These are phyloP conservation scores for Onychomys leucogaster DNA, from an alignment of 2,797 vertebrate genomes.

Conservation along the genomic window DNA sequence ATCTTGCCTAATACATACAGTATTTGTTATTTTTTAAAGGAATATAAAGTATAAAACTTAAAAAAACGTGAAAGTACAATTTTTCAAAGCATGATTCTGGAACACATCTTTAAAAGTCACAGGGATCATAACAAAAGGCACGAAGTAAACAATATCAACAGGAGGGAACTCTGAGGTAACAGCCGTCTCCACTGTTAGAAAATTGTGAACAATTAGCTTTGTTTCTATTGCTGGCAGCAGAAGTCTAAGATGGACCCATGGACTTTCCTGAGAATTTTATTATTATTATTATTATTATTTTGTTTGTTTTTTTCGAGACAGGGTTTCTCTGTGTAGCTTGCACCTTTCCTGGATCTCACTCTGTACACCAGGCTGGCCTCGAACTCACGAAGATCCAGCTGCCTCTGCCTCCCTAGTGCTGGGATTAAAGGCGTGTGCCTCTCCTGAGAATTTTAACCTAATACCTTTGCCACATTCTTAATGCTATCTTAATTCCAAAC, in stretches of 20 bases:
- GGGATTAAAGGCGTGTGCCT: too few species aligned
- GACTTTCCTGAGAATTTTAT: slow-evolving; percentile 64
- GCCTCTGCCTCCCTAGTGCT: too few species aligned
- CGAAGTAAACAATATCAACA: slow-evolving; percentile 48
- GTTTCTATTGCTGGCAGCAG: slow-evolving; percentile 20
- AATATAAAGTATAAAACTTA: slow-evolving; percentile 80
- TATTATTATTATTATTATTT: too few species aligned
- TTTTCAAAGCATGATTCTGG: slow-evolving; percentile 69
- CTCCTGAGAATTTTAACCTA: slow-evolving; percentile 39
- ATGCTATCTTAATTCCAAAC: slow-evolving; percentile 46
- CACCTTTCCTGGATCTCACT: too few species aligned
- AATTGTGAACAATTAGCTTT: neutral
- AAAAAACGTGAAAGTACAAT: slow-evolving; percentile 75
- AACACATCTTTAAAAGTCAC: slow-evolving; percentile 54
- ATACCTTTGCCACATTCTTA: slow-evolving; percentile 43
- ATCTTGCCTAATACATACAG: slow-evolving; percentile 68
- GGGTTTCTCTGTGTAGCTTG: too few species aligned
- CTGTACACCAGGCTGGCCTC: too few species aligned
- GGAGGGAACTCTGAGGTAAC: slow-evolving; percentile 45
- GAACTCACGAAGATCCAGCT: too few species aligned
- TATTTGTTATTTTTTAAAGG: slow-evolving; percentile 70
- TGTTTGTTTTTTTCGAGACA: too few species aligned
- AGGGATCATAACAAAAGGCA: slow-evolving; percentile 57
- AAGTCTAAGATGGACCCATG: neutral
- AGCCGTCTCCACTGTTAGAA: accelerated